Evolutionary conservation across 2,888 invertebrate genomes (phyloP), one percentile per base, ranked within the genome.

Genomic region (Gonocerus acuteangulatus): DNA sequence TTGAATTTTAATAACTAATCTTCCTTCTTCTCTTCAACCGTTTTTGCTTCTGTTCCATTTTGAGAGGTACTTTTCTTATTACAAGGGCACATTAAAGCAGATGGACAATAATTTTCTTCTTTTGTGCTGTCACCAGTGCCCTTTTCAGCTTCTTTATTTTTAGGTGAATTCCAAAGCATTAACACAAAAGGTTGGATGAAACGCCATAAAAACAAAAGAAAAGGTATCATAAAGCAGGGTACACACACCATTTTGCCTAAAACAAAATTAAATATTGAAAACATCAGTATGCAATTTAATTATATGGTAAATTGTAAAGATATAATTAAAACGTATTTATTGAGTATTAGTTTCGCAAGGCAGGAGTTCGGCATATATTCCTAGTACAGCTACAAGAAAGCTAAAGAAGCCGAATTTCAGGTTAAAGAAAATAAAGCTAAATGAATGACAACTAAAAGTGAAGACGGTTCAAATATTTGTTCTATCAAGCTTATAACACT

Each of bases 171-270:
- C 90, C 90, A 91, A 71, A 85, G 85, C 66, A 84, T 84, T 54
- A 89, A 72, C 51, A 92, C 74, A 65, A 90, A 79, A 0, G 92
- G 92, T 72, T 91, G 89, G 64, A 93, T 79, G 70, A 88, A 86
- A 71, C 90, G 88, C 84, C 90, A 92, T 65, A 93, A 79, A 70
- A 86, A 86, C 13, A 93, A 77, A 47, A 92, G 75, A 63, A 90
- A 75, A 1, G 92, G 92, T 72, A 92, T 84, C 65, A 90, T 82
- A 69, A 92, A 86, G 73, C 92, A 93, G 1, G 65, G 65, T 21
- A 65, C 61, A 27, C 65, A 65, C 54, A 68, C 65, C 65, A 68
- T 68, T 57, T 47, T 57, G 39, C 27, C 13, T 22, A 7, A 13
- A 23, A 48, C 34, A 57, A 47, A 56, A 18, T 44, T 21, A 52